Conservation (phyloP, 1,140 invertebrate genomes). For the Meloidogyne hapla region DNA sequence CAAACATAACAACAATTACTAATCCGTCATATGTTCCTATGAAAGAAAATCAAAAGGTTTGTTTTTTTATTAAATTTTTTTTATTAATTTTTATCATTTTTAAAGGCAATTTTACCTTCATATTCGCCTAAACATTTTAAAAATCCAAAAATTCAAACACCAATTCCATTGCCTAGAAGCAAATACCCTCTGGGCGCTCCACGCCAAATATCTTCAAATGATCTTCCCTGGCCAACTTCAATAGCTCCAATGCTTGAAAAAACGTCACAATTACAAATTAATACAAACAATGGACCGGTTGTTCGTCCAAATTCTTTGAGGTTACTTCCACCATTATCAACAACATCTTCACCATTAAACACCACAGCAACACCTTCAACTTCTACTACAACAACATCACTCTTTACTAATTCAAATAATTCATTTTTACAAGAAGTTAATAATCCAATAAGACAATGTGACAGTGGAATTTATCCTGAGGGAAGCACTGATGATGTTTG, state of each 20-base stretch:
- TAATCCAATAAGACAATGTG: not conserved
- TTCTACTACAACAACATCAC: not conserved
- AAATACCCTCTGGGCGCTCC: not conserved
- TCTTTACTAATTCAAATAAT: too few species aligned
- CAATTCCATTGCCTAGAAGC: not conserved
- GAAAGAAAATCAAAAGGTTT: constrained; percentile 17
- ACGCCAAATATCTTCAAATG: not conserved
- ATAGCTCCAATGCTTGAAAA: not conserved
- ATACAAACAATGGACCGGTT: too few species aligned
- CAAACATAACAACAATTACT: constrained; percentile 5
- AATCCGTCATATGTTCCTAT: constrained; percentile 25
- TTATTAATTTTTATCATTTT: not conserved
- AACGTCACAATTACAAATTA: too few species aligned
- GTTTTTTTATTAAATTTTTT: not conserved
- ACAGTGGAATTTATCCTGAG: not conserved
- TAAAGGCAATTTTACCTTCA: not conserved
- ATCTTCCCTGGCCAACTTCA: not conserved
- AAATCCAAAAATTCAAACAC: not conserved
- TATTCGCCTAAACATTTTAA: not conserved
- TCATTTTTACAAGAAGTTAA: not conserved
- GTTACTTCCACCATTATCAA: not conserved
- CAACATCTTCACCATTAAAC: not conserved
- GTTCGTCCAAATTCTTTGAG: not conserved
- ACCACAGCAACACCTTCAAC: not conserved
- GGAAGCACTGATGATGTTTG: not conserved